phyloP scores from a whole-genome alignment of 2,113 vertebrate species.

The Bambusicola thoracicus region DNA sequence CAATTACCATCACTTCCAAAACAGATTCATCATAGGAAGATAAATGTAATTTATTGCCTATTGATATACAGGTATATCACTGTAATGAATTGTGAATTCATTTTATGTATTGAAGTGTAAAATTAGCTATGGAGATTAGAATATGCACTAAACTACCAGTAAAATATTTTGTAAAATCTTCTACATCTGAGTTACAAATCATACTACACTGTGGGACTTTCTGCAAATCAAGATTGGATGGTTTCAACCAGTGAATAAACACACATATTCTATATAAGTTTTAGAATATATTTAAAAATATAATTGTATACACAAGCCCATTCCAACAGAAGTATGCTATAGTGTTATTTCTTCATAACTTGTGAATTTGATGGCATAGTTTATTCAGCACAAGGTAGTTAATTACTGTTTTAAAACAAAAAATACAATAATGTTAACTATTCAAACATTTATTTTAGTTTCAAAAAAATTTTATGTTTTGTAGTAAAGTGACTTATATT shows the following conservation, averaged over 20 bases:
- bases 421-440: not conserved
- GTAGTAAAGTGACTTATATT: not conserved
- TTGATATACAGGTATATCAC: not conserved
- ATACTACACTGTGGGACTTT: not conserved
- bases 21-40: not conserved
- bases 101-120: not conserved
- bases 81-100: not conserved
- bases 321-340: not conserved
- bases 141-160: not conserved
- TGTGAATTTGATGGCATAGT: not conserved
- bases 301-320: not conserved
- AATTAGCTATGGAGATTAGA: not conserved
- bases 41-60: not conserved
- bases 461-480: accelerated
- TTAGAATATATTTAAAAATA: not conserved
- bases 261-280: not conserved
- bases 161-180: not conserved
- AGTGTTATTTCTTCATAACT: not conserved
- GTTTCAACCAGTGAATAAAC: not conserved
- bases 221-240: not conserved
- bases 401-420: not conserved
- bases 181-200: not conserved
- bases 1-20: not conserved
- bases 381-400: not conserved
- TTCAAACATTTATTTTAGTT: not conserved